phyloP scores from a whole-genome alignment of 2,888 invertebrate genomes.

The Apantesis nais region DNA sequence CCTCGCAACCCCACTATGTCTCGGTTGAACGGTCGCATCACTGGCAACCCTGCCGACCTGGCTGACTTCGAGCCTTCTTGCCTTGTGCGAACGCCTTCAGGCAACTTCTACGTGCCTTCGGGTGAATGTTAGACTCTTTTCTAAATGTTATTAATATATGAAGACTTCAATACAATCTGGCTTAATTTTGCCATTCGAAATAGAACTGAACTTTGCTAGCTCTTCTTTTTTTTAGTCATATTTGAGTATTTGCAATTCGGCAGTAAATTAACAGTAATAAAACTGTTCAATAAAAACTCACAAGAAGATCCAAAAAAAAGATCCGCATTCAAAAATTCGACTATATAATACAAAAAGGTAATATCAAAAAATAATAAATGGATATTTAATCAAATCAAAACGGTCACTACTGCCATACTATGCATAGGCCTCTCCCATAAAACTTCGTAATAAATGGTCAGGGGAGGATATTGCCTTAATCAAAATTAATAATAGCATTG shows the following conservation, averaged over 20 bases:
- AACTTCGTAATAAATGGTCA: slow-evolving; percentile 18
- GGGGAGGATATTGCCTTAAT: slow-evolving; percentile 21
- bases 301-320: too few relatives aligned
- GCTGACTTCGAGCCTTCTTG: slow-evolving; percentile 95
- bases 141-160: slow-evolving; percentile 9
- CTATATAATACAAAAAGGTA: neutral
- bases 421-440: slow-evolving; percentile 18
- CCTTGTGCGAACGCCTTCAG: slow-evolving; percentile 95
- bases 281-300: too few relatives aligned
- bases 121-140: slow-evolving; percentile 75
- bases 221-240: neutral
- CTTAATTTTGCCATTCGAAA: neutral
- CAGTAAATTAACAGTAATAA: neutral
- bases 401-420: slow-evolving; percentile 1
- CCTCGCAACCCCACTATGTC: slow-evolving; percentile 95
- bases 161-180: neutral
- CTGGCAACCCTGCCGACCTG: slow-evolving; percentile 91
- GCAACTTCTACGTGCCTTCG: slow-evolving; percentile 97
- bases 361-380: neutral
- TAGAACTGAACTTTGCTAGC: neutral
- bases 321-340: neutral
- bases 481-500: slow-evolving; percentile 20
- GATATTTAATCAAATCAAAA: slow-evolving; percentile 16
- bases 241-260: neutral
- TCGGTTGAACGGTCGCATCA: slow-evolving; percentile 94